phyloP scores from a whole-genome alignment of 2,888 invertebrate species.

The Chymomyza caudatula region DNA sequence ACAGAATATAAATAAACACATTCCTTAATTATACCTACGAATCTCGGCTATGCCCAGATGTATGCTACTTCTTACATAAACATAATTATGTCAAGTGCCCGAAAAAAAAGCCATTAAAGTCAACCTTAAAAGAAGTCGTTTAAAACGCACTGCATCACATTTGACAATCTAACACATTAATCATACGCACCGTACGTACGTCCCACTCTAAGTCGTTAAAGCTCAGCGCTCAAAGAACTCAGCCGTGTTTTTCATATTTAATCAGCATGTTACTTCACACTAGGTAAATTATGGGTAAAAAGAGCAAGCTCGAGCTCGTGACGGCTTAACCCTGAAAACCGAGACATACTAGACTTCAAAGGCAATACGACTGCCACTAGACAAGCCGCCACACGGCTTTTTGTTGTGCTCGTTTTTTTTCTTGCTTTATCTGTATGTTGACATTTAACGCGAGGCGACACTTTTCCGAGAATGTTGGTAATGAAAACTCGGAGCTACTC shows the following conservation, averaged over 20 bases:
- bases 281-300: background rate
- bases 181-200: slow-evolving; percentile 37
- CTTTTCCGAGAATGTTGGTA: background rate
- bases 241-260: background rate
- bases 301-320: background rate
- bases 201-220: background rate
- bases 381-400: background rate
- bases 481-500: background rate
- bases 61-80: background rate
- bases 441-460: background rate
- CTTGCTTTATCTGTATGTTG: background rate
- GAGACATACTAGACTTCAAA: background rate
- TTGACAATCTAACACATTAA: slow-evolving; percentile 40
- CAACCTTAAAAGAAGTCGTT: background rate
- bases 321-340: background rate
- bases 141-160: background rate
- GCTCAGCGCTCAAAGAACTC: background rate
- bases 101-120: background rate
- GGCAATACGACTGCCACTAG: background rate
- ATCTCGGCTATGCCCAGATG: background rate
- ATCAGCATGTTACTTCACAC: background rate
- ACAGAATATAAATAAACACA: no score
- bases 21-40: background rate
- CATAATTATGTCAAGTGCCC: background rate
- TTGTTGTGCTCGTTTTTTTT: background rate